Evolutionary conservation across 2,113 vertebrate species (phyloP), one percentile per base, ranked within the genome.

Genomic region (Lates calcarifer): DNA sequence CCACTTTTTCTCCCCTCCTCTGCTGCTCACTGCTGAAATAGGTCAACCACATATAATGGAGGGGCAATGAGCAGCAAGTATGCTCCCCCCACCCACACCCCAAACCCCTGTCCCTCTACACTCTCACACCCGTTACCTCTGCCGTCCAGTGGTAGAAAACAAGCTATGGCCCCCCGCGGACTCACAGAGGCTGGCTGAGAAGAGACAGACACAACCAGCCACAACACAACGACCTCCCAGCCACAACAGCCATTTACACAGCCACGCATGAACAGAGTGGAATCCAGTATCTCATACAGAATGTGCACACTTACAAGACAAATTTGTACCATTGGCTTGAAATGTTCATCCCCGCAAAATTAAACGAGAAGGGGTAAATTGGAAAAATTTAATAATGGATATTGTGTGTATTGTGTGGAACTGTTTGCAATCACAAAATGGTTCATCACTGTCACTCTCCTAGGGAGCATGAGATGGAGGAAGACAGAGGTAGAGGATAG

Each of bases 11-110:
- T 60, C 68, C 14, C 26, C 66, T 61, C 67, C 69, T 78, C 79
- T 29, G 65, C 82, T 93, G 93, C 95, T 95, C 95, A 94, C 84
- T 94, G 93, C 94, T 94, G 95, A 97, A 98, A 93, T 97, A 97
- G 96, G 96, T 98, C 97, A 98, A 96, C 95, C 94, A 94, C 95
- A 96, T 95, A 96, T 96, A 96, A 98, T 96, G 90, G 94, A 95
- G 97, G 96, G 97, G 96, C 96, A 96, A 96, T 94, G 95, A 94
- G 91, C 91, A 92, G 93, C 91, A 93, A 94, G 91, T 91, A 75
- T 83, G 63, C 61, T 24, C 85, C 65, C 64, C 85, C 77, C 73
- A 71, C 53, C 68, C 39, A 28, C 85, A 63, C 64, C 85, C 77
- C 73, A 71, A 49, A 65, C 39, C 31, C 56, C 47, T 33, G 56